Conservation (phyloP, 2,888 invertebrate species). For the Scaptomyza caliginosa region DNA sequence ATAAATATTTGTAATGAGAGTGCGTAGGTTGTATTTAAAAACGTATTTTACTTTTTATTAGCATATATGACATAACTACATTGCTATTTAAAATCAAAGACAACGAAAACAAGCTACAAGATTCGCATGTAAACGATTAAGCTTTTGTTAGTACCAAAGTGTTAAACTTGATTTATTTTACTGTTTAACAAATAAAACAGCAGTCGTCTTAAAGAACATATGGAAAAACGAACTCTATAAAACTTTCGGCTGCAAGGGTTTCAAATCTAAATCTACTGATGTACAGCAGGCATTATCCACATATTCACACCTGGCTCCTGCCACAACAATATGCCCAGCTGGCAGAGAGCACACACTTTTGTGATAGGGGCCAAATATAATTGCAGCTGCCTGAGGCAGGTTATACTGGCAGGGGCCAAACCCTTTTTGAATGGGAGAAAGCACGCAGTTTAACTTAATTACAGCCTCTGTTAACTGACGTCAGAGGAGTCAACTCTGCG, state of each 20-base stretch:
- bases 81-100: no score
- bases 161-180: no score
- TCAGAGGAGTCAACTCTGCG: conserved; percentile 8
- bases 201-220: not conserved
- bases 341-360: conserved; percentile 10
- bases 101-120: no score
- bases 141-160: no score
- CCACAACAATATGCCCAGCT: conserved; percentile 15
- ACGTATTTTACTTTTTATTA: no score
- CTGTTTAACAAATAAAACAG: no score
- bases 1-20: no score
- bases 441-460: conserved; percentile 71
- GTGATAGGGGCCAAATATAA: conserved; percentile 14
- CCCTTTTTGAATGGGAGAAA: conserved; percentile 22
- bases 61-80: no score
- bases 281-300: conserved; percentile 11
- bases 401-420: conserved; percentile 7
- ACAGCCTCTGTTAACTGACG: conserved; percentile 63
- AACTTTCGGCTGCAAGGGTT: not conserved
- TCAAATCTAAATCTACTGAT: not conserved
- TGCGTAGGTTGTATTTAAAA: no score
- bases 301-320: conserved; percentile 4
- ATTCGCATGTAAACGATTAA: no score
- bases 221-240: not conserved
- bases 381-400: conserved; percentile 7